Evolutionary conservation across 2,888 invertebrate species (phyloP), one percentile per base, ranked within the genome.

Genomic region (Emmelina monodactyla): DNA sequence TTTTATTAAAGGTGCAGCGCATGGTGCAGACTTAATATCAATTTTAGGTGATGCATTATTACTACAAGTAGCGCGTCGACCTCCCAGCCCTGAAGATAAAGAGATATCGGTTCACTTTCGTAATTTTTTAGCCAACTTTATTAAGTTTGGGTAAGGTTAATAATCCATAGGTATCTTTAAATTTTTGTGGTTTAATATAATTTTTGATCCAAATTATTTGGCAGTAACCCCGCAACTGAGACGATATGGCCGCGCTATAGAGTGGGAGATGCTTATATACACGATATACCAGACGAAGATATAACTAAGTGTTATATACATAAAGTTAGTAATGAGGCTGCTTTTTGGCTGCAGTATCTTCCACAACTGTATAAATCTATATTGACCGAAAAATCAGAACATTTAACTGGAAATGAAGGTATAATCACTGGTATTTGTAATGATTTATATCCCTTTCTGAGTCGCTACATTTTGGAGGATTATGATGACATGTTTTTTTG

Each of bases 11-110:
- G 88, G 88, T 36, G 83, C 86, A n/a, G 80, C 83, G 1, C 86
- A 88, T 44, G 85, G 87, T 3, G 80, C 87, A 0, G 89, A 89
- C 58, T 61, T 89, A 38, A 73, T 88, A 7, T 70, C 87, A 19
- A 57, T 88, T 15, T 72, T 88, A 44, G 88, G 89, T 3, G 87
- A 88, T 28, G 79, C 84, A 22, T 54, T 88, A 25, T 82, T 86
- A 53, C 85, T 86, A 44, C 86, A 88, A 68, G 73, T 88, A 37
- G 83, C 85, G 1, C 81, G 88, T 19, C 71, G 87, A 31, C 79
- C 86, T 7, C 81, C 87, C 35, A 83, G 78, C 12, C 53, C 68
- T 14, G 73, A 78, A 3, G 89, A 90, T 55, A 84, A 84, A 46
- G 71, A 75, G 41, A 58, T 85, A 11, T 65, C 75, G 3, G 47